Evolutionary conservation across 2,888 invertebrate genomes (phyloP), one percentile per base, ranked within the genome.

Genomic region (Hypsopygia costalis): DNA sequence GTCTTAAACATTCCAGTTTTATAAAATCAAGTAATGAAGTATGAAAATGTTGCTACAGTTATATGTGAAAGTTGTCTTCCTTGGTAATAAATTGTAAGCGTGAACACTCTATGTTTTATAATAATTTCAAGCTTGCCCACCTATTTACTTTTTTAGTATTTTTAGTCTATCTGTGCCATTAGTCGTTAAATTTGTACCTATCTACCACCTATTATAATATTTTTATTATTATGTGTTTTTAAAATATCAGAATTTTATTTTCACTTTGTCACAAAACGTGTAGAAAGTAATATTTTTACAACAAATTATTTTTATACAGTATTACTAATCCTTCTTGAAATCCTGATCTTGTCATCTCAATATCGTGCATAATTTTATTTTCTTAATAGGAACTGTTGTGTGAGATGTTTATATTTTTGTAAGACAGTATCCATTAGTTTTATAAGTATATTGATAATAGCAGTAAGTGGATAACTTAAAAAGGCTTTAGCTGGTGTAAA

Each of bases 131-230:
- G 45, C 58, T 65, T 67, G 55, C 81, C 81, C 81, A 80, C 81
- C 81, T 72, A 56, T 54, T 51, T 48, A 52, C 46, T 53, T 58
- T 46, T 63, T 51, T 48, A 52, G 46, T 53, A 58, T 46, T 63
- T 62, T 46, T 56, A 62, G 52, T 65, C 61, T 56, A 41, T 52
- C 53, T 68, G 81, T 81, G 80, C 80, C 78, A 81, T 80, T 68
- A 49, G 41, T 54, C 50, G 45, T 38, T 46, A 45, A 43, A 47
- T 49, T 34, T 41, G 43, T 34, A 44, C 31, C 31, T 42, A 30
- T 43, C 28, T 41, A 32, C n/a, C 10, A 22, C 7, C 20, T 30
- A 12, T 20, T 36, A 16, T 36, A 21, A 21, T 21, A 6, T 21
- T 25, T 8, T 6, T 25, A 8, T 25, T 25, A 25, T 25, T 25